Percentiles rank a stretch among this genome's conserved stretches.
phyloP scores from a whole-genome alignment of 1,140 invertebrate genomes.

The Lepidotrigona ventralis region DNA sequence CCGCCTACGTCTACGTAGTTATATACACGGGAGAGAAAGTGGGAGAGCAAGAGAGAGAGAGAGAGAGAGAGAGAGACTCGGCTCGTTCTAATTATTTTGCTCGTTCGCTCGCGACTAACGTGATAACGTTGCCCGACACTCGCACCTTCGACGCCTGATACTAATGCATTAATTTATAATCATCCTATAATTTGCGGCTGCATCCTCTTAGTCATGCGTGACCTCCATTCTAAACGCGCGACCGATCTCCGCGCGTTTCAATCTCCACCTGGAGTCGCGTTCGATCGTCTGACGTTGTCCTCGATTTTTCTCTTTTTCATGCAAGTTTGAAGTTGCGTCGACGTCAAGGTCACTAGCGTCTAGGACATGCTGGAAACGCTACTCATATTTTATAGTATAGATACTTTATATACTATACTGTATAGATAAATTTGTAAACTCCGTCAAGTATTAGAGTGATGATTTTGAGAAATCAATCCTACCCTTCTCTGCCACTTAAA shows the following conservation, averaged over 20 bases:
- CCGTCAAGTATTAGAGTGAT: too few species aligned
- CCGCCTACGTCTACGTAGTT: constrained; percentile 29
- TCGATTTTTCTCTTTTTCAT: too few species aligned
- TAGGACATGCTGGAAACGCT: too few species aligned
- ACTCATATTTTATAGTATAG: too few species aligned
- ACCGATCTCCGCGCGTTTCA: constrained; percentile 25
- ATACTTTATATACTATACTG: too few species aligned
- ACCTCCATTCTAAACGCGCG: constrained; percentile 28
- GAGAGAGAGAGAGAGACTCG: too few species aligned
- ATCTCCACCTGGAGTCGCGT: constrained; percentile 26
- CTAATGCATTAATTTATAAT: constrained; percentile 74
- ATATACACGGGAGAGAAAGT: not conserved
- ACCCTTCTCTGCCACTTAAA: too few species aligned
- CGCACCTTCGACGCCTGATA: constrained; percentile 62
- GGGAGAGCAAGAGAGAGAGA: not conserved
- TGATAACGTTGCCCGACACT: constrained; percentile 69
- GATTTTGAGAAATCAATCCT: too few species aligned
- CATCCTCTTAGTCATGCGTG: constrained; percentile 34
- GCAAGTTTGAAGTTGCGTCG: too few species aligned
- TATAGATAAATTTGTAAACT: too few species aligned
- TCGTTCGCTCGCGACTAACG: constrained; percentile 69
- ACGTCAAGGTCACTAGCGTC: too few species aligned
- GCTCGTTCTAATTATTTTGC: constrained; percentile 75
- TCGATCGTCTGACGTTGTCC: not conserved
- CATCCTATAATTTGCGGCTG: constrained; percentile 61